Conservation (phyloP, 2,113 vertebrate genomes). For the Aptenodytes forsteri region DNA sequence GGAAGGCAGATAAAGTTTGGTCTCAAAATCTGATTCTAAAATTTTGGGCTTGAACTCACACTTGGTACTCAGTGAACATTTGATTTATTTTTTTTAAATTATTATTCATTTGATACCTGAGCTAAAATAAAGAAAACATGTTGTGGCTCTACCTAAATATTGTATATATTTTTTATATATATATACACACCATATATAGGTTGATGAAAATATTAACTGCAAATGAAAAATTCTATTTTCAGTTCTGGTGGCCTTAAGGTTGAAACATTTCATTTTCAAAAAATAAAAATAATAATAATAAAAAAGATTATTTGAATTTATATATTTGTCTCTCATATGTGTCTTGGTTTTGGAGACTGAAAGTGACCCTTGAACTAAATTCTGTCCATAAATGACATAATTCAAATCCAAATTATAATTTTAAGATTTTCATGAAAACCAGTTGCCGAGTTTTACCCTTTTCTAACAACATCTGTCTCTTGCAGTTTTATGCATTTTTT, state of each 20-base stretch:
- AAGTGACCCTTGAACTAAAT: background rate
- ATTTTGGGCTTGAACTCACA: background rate
- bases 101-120: background rate
- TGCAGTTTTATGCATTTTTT: background rate
- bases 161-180: background rate
- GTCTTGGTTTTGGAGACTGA: background rate
- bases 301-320: background rate
- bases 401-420: background rate
- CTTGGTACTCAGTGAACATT: background rate
- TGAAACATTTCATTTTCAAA: background rate
- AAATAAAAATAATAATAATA: background rate
- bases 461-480: background rate
- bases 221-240: background rate
- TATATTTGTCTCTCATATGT: fast-evolving
- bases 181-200: background rate
- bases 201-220: background rate
- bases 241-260: background rate
- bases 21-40: background rate
- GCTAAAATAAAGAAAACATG: background rate
- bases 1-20: background rate
- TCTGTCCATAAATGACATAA: background rate
- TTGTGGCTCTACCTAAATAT: background rate
- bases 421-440: background rate
- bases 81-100: background rate
- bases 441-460: background rate